A percentile compares a stretch with the other conserved stretches of the same genome.
Evolutionary conservation across 2,113 vertebrate genomes (phyloP).

Genomic region (Charina bottae): DNA sequence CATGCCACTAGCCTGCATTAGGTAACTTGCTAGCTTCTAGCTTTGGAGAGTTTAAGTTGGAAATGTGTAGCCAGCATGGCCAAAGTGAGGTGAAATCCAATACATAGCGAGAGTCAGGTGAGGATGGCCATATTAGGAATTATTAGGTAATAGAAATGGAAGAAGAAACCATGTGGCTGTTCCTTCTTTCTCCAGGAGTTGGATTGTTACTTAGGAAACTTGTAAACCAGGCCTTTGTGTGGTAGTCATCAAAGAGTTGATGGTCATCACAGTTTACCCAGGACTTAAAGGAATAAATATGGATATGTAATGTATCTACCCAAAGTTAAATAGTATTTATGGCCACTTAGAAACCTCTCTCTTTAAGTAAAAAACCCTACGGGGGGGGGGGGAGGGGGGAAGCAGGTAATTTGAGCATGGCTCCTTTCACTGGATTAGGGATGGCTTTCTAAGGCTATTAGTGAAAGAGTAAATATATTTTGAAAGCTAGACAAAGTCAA

Average conservation of each 20-base stretch:
- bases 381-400: constrained; percentile 42
- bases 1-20: background rate
- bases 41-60: background rate
- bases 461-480: constrained; percentile 40
- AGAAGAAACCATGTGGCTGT: background rate
- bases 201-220: background rate
- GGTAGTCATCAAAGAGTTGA: background rate
- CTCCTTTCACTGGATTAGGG: constrained; percentile 54
- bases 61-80: background rate
- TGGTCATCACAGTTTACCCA: background rate
- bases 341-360: background rate
- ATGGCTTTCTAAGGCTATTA: constrained; percentile 38
- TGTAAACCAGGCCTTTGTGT: background rate
- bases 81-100: background rate
- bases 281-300: background rate
- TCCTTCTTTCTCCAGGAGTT: background rate
- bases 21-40: background rate
- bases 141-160: background rate
- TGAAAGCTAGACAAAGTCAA: constrained; percentile 23
- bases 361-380: background rate
- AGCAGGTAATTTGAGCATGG: constrained; percentile 33
- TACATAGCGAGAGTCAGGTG: background rate
- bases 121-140: background rate
- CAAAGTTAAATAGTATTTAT: background rate
- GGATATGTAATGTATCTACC: constrained; percentile 5